These are phyloP conservation scores for Calyptomena viridis DNA, from an alignment of 2,113 vertebrate genomes.

Conservation along the genomic window DNA sequence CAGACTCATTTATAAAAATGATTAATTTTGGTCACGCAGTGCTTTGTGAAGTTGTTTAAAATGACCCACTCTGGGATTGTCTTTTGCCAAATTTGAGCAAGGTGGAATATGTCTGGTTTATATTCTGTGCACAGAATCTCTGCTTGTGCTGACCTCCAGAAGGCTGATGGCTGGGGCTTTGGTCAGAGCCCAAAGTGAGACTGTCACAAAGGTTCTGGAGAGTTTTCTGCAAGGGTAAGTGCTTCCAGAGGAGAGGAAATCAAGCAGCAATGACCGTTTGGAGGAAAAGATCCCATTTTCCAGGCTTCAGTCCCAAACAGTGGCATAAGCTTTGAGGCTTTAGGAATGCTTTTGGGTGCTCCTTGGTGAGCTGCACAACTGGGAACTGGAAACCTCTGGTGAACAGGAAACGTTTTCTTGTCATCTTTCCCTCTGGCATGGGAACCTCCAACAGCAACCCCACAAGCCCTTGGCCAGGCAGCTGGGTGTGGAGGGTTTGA, in stretches of 20 bases:
- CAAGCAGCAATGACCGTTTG: background rate
- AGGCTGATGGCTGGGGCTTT: background rate
- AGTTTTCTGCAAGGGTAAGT: background rate
- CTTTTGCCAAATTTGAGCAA: background rate
- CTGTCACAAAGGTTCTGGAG: background rate
- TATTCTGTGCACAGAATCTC: background rate
- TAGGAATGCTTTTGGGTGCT: background rate
- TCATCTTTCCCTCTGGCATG: background rate
- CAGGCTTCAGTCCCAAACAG: background rate
- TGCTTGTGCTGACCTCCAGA: background rate
- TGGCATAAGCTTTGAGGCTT: background rate
- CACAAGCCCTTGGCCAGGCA: fast-evolving
- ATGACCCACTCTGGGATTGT: background rate
- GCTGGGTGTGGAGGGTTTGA: background rate
- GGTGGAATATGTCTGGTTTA: background rate
- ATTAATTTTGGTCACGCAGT: background rate
- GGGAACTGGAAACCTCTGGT: background rate
- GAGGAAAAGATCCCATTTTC: background rate
- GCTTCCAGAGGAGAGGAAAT: background rate
- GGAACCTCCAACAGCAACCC: background rate
- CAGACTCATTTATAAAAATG: background rate
- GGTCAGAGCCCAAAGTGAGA: background rate
- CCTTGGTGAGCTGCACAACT: background rate
- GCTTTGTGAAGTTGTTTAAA: background rate
- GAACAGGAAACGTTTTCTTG: background rate